Evolutionary conservation across 2,797 vertebrate species (phyloP).

Genomic region (Cossypha caffra): DNA sequence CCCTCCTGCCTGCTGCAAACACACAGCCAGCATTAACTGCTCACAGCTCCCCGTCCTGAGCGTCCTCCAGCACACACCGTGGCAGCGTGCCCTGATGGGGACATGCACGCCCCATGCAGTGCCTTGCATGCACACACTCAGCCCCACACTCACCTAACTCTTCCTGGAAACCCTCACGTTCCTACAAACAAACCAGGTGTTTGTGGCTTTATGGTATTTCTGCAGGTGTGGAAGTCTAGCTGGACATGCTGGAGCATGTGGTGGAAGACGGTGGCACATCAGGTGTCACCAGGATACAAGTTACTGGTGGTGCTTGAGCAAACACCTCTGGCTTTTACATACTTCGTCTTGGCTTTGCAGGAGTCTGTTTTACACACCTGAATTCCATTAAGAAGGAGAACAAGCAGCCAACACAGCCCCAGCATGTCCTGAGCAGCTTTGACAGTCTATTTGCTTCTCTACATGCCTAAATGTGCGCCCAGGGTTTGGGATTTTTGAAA

Average conservation of each 20-base stretch:
- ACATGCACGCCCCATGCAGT: fast-evolving
- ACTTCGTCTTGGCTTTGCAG: neutral
- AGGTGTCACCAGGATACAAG: neutral
- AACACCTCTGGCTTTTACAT: neutral
- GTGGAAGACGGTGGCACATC: neutral
- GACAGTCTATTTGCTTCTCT: conserved; percentile 21
- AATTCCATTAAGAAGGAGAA: neutral
- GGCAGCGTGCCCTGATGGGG: fast-evolving
- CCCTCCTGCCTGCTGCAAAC: neutral
- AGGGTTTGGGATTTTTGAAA: neutral
- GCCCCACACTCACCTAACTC: neutral
- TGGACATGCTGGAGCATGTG: neutral
- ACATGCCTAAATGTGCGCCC: neutral
- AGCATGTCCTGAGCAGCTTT: neutral
- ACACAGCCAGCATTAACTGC: neutral
- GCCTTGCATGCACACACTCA: fast-evolving
- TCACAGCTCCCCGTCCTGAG: neutral
- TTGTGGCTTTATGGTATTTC: neutral
- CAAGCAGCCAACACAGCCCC: neutral
- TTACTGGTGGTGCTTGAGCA: neutral
- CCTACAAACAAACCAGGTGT: neutral
- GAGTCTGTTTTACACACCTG: neutral
- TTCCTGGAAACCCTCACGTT: neutral
- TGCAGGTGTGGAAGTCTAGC: neutral
- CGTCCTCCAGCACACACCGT: fast-evolving